A percentile compares a stretch with the other conserved stretches of the same genome.
Evolutionary conservation across 2,888 invertebrate genomes (phyloP).

Genomic region (Cephus pygmeus): DNA sequence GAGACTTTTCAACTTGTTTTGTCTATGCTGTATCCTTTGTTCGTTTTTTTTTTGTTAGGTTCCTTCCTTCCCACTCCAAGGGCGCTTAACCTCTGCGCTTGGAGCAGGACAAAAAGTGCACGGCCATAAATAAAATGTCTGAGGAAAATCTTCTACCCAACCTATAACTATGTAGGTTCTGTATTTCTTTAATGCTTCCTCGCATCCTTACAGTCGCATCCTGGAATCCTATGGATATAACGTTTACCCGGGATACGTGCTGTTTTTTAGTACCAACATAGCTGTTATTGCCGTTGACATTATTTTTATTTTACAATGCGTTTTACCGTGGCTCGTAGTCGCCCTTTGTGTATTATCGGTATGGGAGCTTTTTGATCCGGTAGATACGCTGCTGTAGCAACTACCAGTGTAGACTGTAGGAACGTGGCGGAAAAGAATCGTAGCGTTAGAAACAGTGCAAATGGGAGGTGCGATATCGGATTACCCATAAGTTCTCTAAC

Average conservation of each 20-base stretch:
- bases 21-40: background rate
- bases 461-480: background rate
- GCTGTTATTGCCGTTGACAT: background rate
- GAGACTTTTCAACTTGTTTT: background rate
- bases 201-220: background rate
- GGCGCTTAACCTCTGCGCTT: conserved; percentile 20
- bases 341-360: background rate
- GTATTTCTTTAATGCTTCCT: background rate
- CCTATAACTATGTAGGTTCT: background rate
- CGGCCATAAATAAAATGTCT: background rate
- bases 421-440: background rate
- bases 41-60: background rate
- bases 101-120: background rate
- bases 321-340: background rate
- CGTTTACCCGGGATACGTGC: background rate
- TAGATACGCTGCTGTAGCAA: background rate
- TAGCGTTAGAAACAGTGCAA: background rate
- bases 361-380: background rate
- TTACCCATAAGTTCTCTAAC: background rate
- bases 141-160: background rate
- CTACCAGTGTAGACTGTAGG: background rate
- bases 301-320: background rate
- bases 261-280: background rate
- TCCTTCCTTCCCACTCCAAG: conserved; percentile 15
- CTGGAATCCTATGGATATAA: background rate